These are phyloP conservation scores for Drosophila borealis DNA, from an alignment of 2,888 invertebrate species.

Conservation along the genomic window DNA sequence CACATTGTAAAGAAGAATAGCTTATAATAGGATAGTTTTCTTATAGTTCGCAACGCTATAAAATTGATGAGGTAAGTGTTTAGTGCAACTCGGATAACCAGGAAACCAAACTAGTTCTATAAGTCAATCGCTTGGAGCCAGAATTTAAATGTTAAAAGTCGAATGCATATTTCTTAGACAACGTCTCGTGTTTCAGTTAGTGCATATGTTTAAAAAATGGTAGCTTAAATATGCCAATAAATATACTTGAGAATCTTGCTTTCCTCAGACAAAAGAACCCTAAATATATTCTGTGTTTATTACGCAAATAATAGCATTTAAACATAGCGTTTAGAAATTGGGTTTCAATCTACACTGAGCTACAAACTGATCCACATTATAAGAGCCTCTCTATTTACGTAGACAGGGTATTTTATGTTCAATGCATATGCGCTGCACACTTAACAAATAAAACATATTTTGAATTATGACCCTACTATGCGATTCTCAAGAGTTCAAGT, in stretches of 20 bases:
- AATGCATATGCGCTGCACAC: too few species aligned
- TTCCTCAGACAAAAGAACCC: not conserved
- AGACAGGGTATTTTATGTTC: too few species aligned
- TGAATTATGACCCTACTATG: too few species aligned
- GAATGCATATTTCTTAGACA: not conserved
- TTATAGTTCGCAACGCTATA: conserved; percentile 18
- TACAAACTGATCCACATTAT: not conserved
- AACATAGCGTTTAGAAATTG: not conserved
- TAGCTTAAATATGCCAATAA: not conserved
- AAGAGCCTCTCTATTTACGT: not conserved
- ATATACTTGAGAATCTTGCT: not conserved
- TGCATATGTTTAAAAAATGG: not conserved
- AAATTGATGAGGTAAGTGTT: conserved; percentile 39
- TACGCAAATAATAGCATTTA: not conserved
- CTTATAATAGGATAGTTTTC: conserved; percentile 14
- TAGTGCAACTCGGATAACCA: conserved; percentile 13
- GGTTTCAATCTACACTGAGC: not conserved
- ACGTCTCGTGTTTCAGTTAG: not conserved
- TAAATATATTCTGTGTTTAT: not conserved
- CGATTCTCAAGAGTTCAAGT: too few species aligned
- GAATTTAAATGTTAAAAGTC: conserved; percentile 27
- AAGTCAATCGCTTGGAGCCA: not conserved
- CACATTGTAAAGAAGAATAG: conserved; percentile 23
- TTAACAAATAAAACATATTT: too few species aligned
- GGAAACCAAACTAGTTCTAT: conserved; percentile 37